Percentiles rank a stretch among this genome's conserved stretches.
These are phyloP conservation scores for Marasmarcha lunaedactyla DNA, from an alignment of 2,888 invertebrate species.

Conservation along the genomic window DNA sequence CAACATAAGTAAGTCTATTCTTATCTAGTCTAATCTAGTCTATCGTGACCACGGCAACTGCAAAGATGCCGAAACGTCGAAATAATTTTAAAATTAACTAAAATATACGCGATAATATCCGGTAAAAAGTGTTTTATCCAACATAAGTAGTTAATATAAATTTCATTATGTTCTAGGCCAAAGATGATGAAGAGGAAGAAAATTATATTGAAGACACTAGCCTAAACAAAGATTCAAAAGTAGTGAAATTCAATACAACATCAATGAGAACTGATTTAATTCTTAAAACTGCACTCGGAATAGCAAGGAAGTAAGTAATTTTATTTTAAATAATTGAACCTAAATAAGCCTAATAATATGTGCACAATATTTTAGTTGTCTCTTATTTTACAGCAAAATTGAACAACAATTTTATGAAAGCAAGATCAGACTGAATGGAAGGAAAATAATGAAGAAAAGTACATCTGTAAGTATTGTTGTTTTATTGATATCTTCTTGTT, in stretches of 20 bases:
- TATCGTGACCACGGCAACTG: no score
- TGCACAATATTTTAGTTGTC: conserved; percentile 11
- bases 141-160: no score
- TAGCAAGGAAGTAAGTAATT: conserved; percentile 77
- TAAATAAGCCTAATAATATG: no score
- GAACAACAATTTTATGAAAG: conserved; percentile 85
- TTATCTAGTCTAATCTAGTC: no score
- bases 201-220: conserved; percentile 58
- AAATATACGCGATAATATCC: no score
- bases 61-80: no score
- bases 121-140: no score
- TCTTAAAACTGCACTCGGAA: conserved; percentile 75
- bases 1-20: no score
- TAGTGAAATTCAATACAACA: conserved; percentile 72
- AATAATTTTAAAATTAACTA: no score
- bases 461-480: conserved; percentile 66
- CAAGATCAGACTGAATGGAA: conserved; percentile 83
- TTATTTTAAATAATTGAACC: conserved; percentile 2
- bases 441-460: conserved; percentile 82
- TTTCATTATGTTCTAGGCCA: no score
- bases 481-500: no score
- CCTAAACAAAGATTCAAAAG: conserved; percentile 73
- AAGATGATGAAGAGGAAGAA: conserved; percentile 36
- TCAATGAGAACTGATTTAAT: conserved; percentile 79
- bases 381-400: conserved; percentile 82